Conservation (phyloP, 2,888 invertebrate genomes). For the Apoderus coryli region DNA sequence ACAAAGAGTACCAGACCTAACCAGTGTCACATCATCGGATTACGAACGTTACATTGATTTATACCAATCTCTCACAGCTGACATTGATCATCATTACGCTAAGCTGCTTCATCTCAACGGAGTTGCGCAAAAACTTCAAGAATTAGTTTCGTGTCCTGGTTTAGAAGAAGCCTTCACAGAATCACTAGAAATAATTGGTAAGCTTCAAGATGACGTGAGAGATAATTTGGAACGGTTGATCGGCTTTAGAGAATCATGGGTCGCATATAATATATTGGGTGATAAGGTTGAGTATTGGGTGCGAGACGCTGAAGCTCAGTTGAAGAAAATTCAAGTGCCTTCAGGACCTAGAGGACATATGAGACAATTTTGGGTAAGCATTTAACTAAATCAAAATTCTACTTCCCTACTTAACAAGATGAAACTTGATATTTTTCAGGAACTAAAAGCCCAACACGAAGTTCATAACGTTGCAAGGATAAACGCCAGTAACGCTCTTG, state of each 20-base stretch:
- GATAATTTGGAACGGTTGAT: constrained; percentile 53
- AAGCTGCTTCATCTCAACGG: constrained; percentile 59
- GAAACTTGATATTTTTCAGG: constrained; percentile 38
- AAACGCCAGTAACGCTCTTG: constrained; percentile 57
- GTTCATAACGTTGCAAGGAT: constrained; percentile 63
- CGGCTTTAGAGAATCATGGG: constrained; percentile 67
- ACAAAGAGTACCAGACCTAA: constrained; percentile 68
- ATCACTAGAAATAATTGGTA: constrained; percentile 54
- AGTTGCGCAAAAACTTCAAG: constrained; percentile 58
- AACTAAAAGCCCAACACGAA: constrained; percentile 76
- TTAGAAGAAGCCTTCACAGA: constrained; percentile 60
- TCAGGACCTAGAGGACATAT: constrained; percentile 53
- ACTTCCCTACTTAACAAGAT: background rate
- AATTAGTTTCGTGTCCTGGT: constrained; percentile 58
- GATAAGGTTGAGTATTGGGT: constrained; percentile 67
- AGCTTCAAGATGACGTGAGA: constrained; percentile 63
- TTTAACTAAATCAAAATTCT: background rate
- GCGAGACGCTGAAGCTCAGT: constrained; percentile 54
- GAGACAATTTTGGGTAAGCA: constrained; percentile 63
- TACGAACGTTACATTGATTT: constrained; percentile 74
- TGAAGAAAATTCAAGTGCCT: constrained; percentile 47
- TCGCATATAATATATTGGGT: constrained; percentile 54
- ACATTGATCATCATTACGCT: constrained; percentile 67
- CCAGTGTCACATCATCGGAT: constrained; percentile 66
- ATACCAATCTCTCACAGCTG: constrained; percentile 64